phyloP scores from a whole-genome alignment of 2,797 vertebrate species.

The Labeo calbasu region DNA sequence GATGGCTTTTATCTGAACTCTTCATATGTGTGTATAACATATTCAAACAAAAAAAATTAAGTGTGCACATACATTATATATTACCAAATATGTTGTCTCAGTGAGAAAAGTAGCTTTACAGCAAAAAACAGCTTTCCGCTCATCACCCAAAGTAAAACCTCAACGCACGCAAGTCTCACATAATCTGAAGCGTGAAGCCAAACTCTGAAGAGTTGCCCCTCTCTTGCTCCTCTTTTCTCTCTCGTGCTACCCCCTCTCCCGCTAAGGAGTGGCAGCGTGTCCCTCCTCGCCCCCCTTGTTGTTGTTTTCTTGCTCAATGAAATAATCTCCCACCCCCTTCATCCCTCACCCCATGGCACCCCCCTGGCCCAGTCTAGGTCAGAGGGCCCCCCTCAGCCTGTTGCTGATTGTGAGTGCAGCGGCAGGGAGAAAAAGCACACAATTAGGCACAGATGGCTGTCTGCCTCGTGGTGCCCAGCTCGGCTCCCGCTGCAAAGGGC shows the following conservation, averaged over 20 bases:
- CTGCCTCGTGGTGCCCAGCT: slow-evolving; percentile 76
- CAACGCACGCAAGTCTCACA: slow-evolving; percentile 12
- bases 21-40: no score
- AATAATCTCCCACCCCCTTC: slow-evolving; percentile 80
- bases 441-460: slow-evolving; percentile 86
- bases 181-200: slow-evolving; percentile 54
- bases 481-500: slow-evolving; percentile 50
- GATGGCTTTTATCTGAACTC: no score
- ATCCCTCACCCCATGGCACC: slow-evolving; percentile 73
- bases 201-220: slow-evolving; percentile 73
- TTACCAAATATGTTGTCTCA: background rate
- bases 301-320: slow-evolving; percentile 86
- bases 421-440: slow-evolving; percentile 76
- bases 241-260: slow-evolving; percentile 40
- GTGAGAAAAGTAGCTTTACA: background rate
- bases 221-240: slow-evolving; percentile 59
- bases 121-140: slow-evolving; percentile 5
- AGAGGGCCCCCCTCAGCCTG: slow-evolving; percentile 82
- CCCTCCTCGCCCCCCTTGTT: slow-evolving; percentile 70
- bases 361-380: slow-evolving; percentile 81
- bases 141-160: slow-evolving; percentile 28
- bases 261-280: slow-evolving; percentile 52
- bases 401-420: slow-evolving; percentile 84
- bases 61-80: background rate
- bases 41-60: background rate